Conservation (phyloP, 1,140 invertebrate genomes). For the Temnothorax curvispinosus region DNA sequence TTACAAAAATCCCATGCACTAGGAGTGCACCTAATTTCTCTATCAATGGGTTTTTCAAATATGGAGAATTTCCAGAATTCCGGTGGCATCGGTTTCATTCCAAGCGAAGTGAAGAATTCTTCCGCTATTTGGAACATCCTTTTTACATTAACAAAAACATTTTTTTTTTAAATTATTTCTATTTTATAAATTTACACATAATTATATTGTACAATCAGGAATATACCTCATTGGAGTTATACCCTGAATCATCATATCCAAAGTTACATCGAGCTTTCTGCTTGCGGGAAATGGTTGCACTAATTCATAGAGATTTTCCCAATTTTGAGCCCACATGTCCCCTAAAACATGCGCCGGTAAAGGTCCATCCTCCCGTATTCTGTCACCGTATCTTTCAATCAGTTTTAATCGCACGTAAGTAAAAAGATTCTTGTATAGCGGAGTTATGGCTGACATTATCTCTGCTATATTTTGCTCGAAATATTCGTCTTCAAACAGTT, state of each 20-base stretch:
- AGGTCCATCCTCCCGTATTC: slow-evolving; percentile 89
- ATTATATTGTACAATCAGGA: background rate
- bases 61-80: slow-evolving; percentile 94
- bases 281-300: slow-evolving; percentile 92
- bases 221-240: slow-evolving; percentile 89
- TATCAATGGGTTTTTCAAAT: slow-evolving; percentile 90
- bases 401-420: slow-evolving; percentile 93
- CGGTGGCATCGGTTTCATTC: slow-evolving; percentile 91
- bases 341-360: slow-evolving; percentile 92
- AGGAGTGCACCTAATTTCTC: slow-evolving; percentile 93
- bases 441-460: slow-evolving; percentile 90
- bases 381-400: slow-evolving; percentile 89
- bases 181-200: slow-evolving; percentile 14
- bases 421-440: slow-evolving; percentile 94
- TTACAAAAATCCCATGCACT: slow-evolving; percentile 97
- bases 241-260: slow-evolving; percentile 91
- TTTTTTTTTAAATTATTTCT: slow-evolving; percentile 24
- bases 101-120: slow-evolving; percentile 93
- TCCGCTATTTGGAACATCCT: slow-evolving; percentile 93
- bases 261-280: slow-evolving; percentile 90
- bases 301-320: slow-evolving; percentile 92
- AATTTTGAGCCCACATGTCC: slow-evolving; percentile 95
- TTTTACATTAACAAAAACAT: slow-evolving; percentile 65
- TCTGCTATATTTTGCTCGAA: slow-evolving; percentile 90
- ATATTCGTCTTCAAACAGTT: slow-evolving; percentile 89